Base-by-base conservation (phyloP, 92 coral and sea anemone genomes). In the Zoanthus sociatus region DNA sequence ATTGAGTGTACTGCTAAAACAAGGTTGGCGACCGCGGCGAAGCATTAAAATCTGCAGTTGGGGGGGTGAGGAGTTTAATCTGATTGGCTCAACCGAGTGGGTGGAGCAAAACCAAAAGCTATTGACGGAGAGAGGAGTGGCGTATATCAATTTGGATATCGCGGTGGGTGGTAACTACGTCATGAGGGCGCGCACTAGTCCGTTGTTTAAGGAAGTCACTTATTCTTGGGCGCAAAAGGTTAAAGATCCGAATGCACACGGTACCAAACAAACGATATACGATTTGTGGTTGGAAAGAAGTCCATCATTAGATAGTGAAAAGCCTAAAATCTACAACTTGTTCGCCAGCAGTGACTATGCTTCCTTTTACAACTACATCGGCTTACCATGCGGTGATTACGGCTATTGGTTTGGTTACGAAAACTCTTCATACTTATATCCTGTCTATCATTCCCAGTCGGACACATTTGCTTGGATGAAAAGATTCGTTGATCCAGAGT, bases 11-110 rank as follows among this genome's bases (percentile, higher is more conserved):
- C 94, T 95, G 26, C 11, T 87, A 37, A 92, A 91, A 73, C 89
- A 91, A n/a, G 99, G 99, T 12, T 97, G 99, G 99, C 86, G 95
- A 73, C 99, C 99, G 15, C 91, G 98, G 50, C 89, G 99, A 69
- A 93, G 98, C 18, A 95, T 97, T 17, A 93, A 95, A 72, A 92
- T 97, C 16, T 97, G 99, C 44, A 97, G 99, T 88, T 97, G 99
- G 99, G 98, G 98, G 18, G 99, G 96, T 9, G 99, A 97, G 87
- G 99, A 97, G 87, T 95, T 94, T 84, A 94, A 93, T 53, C 87
- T 97, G 47, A 93, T 95, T 88, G 99, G 99, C 47, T 97, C 99
- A 14, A 87, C 97, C 7, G 99, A 97, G 73, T 97, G 98, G 96
- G 99, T 97, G 1, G 99, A 97, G 68, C 92, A 97, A 77, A 93